Conservation (phyloP, 1,140 invertebrate genomes). For the Bacillus rossius region DNA sequence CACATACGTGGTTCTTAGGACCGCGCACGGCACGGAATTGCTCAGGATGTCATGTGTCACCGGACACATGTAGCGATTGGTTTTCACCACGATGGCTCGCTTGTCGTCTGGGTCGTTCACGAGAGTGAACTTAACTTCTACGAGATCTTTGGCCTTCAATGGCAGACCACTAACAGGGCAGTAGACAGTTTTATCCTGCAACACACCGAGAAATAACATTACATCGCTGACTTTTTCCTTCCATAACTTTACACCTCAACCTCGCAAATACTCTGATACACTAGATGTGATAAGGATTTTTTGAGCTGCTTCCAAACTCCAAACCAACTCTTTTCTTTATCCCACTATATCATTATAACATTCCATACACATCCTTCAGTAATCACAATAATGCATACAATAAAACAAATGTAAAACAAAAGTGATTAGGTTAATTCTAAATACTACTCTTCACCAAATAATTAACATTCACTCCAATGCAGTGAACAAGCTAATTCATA, state of each 20-base stretch:
- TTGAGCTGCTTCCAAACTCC: too few species aligned
- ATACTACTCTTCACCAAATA: too few species aligned
- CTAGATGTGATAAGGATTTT: too few species aligned
- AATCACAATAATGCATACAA: background rate
- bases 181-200: conserved; percentile 74
- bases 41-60: conserved; percentile 94
- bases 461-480: too few species aligned
- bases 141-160: conserved; percentile 88
- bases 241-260: too few species aligned
- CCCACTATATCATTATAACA: too few species aligned
- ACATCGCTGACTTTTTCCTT: too few species aligned
- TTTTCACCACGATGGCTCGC: conserved; percentile 71
- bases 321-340: too few species aligned
- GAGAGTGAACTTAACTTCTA: conserved; percentile 89
- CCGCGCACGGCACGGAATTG: conserved; percentile 90
- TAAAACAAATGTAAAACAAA: too few species aligned
- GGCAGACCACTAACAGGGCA: conserved; percentile 91
- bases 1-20: conserved; percentile 83
- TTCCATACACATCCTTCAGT: background rate
- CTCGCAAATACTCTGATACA: too few species aligned
- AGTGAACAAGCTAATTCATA: too few species aligned
- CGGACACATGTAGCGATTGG: conserved; percentile 95
- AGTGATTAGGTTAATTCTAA: too few species aligned
- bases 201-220: conserved; percentile 13
- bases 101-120: conserved; percentile 82